phyloP scores from a whole-genome alignment of 2,888 invertebrate genomes.

The Eupithecia tripunctaria region DNA sequence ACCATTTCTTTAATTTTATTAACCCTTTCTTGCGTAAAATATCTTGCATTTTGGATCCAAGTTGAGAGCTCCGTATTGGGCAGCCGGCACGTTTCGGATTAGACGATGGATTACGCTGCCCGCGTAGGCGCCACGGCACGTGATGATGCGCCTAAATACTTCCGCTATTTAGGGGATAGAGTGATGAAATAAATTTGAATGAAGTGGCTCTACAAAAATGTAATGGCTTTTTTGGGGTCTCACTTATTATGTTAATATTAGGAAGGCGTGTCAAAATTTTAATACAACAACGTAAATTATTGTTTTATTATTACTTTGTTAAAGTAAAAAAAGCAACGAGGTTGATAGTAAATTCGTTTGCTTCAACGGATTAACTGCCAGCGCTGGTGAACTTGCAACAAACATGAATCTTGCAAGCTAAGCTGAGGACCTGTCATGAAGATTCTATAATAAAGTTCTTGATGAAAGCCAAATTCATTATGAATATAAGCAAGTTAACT shows the following conservation, averaged over 20 bases:
- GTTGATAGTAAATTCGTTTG: background rate
- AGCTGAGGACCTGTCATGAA: background rate
- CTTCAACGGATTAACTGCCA: background rate
- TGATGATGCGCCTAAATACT: conserved; percentile 24
- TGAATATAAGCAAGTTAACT: no score
- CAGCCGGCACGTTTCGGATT: conserved; percentile 42
- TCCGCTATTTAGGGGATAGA: conserved; percentile 8
- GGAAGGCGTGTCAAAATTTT: background rate
- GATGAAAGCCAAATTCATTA: no score
- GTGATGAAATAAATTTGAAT: conserved; percentile 8
- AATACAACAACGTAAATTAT: background rate
- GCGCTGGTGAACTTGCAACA: background rate
- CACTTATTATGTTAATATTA: background rate
- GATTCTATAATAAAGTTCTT: background rate
- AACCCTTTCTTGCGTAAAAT: background rate
- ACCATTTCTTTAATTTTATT: background rate
- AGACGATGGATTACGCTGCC: conserved; percentile 35
- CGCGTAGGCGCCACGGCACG: conserved; percentile 20
- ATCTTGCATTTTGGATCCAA: background rate
- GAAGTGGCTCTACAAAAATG: background rate
- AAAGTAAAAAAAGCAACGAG: background rate
- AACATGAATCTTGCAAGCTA: background rate
- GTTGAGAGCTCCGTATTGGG: conserved; percentile 25
- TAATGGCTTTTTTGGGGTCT: background rate
- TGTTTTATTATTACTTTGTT: no score